Evolutionary conservation across 2,113 vertebrate species (phyloP).

Genomic region (Colinus virginianus): DNA sequence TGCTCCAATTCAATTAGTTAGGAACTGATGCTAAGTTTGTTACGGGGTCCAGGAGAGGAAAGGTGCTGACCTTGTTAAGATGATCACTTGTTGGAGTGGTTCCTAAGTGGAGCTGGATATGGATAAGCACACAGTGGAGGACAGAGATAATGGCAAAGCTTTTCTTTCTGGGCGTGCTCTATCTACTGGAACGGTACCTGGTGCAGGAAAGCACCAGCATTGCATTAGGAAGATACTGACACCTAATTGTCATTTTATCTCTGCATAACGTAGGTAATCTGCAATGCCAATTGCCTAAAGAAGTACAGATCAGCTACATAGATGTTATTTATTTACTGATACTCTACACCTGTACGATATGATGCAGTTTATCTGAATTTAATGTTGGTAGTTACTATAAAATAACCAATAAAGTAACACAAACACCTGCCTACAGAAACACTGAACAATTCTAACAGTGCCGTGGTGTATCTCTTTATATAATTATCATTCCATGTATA

Average conservation of each 20-base stretch:
- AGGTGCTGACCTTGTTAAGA: conserved; percentile 68
- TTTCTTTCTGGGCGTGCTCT: neutral
- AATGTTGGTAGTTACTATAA: neutral
- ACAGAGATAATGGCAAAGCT: conserved; percentile 37
- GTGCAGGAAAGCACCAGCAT: neutral
- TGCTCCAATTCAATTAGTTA: conserved; percentile 66
- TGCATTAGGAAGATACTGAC: neutral
- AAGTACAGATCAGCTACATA: neutral
- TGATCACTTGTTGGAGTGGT: conserved; percentile 69
- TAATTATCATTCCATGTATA: neutral
- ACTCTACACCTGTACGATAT: fast-evolving
- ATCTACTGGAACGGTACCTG: neutral
- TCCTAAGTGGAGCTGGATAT: conserved; percentile 53
- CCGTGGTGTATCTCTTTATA: neutral
- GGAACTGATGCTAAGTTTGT: conserved; percentile 58
- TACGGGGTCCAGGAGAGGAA: conserved; percentile 36
- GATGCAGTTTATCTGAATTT: neutral
- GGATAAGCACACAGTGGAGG: neutral
- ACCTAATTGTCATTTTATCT: conserved; percentile 24
- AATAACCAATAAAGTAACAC: neutral
- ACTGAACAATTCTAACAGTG: neutral
- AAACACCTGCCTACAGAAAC: neutral
- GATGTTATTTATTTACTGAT: neutral
- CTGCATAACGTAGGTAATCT: neutral
- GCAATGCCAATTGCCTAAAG: neutral